Evolutionary conservation across 2,113 vertebrate genomes (phyloP).

Genomic region (Oxyura jamaicensis): DNA sequence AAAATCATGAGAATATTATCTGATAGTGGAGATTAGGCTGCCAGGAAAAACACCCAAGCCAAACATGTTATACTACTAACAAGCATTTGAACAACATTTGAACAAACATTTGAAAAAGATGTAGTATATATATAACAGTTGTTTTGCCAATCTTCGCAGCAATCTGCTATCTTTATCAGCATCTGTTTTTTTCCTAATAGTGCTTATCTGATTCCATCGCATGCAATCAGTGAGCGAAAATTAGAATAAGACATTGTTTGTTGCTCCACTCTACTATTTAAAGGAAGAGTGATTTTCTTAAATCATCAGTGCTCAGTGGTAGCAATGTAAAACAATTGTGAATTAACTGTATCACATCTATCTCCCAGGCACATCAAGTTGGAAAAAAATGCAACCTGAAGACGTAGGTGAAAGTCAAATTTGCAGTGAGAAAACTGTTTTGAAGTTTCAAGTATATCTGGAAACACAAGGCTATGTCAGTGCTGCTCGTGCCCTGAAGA

Average conservation of each 20-base stretch:
- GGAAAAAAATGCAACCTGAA: neutral
- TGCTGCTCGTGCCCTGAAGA: neutral
- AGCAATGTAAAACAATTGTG: neutral
- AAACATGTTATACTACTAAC: neutral
- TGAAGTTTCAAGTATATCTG: neutral
- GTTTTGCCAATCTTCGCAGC: neutral
- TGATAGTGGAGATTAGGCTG: neutral
- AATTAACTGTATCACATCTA: neutral
- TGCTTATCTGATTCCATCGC: neutral
- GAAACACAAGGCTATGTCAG: neutral
- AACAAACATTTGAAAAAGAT: neutral
- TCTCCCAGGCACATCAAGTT: neutral
- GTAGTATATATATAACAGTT: neutral
- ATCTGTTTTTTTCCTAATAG: neutral
- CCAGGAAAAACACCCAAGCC: neutral
- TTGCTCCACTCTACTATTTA: neutral
- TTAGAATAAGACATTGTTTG: neutral
- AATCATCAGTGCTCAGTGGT: neutral
- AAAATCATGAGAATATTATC: neutral
- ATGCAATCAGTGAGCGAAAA: neutral
- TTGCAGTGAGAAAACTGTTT: neutral
- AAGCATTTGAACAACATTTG: neutral
- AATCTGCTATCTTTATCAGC: neutral
- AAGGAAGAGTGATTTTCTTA: neutral
- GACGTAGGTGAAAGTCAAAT: neutral